Percentiles rank a stretch among this genome's conserved stretches.
These are phyloP conservation scores for Lithosia quadra DNA, from an alignment of 2,888 invertebrate species.

Conservation along the genomic window DNA sequence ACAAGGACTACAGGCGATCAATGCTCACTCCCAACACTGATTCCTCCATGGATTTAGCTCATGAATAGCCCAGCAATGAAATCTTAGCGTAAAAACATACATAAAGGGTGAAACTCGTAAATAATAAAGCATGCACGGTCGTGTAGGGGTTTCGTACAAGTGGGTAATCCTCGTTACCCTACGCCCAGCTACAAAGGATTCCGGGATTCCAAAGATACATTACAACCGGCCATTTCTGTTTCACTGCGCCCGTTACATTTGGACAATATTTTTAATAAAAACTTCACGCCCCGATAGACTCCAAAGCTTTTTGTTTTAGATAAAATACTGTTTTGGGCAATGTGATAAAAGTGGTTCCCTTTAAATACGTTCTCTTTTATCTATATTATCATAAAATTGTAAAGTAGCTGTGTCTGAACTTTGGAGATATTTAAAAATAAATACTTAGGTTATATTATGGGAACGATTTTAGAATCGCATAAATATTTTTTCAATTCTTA, in stretches of 20 bases:
- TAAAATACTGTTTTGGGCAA: constrained; percentile 54
- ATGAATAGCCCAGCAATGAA: constrained; percentile 84
- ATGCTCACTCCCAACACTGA: constrained; percentile 57
- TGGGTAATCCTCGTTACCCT: constrained; percentile 81
- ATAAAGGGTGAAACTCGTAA: constrained; percentile 83
- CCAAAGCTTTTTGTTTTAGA: constrained; percentile 50
- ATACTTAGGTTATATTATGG: too few relatives aligned
- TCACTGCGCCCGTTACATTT: constrained; percentile 67
- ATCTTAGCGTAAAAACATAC: constrained; percentile 85
- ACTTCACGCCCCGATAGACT: constrained; percentile 59
- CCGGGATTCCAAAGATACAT: constrained; percentile 80
- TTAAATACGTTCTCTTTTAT: constrained; percentile 20
- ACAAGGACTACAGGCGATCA: constrained; percentile 36
- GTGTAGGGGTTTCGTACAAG: constrained; percentile 70
- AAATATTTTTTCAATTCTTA: too few relatives aligned
- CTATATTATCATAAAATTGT: too few relatives aligned
- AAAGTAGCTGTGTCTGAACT: too few relatives aligned
- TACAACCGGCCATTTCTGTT: constrained; percentile 76
- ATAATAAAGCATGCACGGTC: constrained; percentile 84
- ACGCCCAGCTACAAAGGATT: constrained; percentile 80
- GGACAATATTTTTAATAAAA: constrained; percentile 72
- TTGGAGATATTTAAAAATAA: too few relatives aligned
- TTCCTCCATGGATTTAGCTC: constrained; percentile 73
- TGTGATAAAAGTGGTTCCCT: constrained; percentile 39
- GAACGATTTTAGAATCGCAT: too few relatives aligned